Percentiles rank a stretch among this genome's conserved stretches.
These are phyloP conservation scores for Cyrtodaria siliqua DNA, from an alignment of 2,888 invertebrate genomes.

Conservation along the genomic window DNA sequence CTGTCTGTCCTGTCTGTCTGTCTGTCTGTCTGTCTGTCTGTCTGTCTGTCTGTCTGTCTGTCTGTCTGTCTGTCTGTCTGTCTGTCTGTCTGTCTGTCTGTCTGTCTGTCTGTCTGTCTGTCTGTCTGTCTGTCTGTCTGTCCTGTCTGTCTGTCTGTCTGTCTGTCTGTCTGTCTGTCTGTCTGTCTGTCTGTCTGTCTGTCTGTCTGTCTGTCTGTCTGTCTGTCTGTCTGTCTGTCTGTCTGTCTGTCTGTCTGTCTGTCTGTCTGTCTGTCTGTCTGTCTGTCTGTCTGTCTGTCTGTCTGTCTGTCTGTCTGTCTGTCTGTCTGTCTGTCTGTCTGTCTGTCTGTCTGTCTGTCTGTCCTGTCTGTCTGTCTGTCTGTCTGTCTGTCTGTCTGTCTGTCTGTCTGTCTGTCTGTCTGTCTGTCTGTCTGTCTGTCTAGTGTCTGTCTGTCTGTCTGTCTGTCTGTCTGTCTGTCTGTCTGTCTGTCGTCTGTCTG, in stretches of 20 bases:
- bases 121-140: neutral
- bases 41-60: conserved; percentile 7
- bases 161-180: neutral
- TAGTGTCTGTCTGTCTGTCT: too few species aligned
- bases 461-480: too few species aligned
- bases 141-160: too few species aligned
- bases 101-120: conserved; percentile 14
- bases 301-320: neutral
- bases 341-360: too few species aligned
- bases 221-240: conserved; percentile 11
- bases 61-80: conserved; percentile 1
- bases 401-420: neutral
- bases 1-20: too few species aligned
- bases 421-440: too few species aligned
- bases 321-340: neutral
- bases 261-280: conserved; percentile 7
- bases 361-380: too few species aligned
- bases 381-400: neutral
- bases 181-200: neutral
- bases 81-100: conserved; percentile 6
- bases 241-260: conserved; percentile 16
- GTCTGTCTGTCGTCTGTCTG: too few species aligned
- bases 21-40: conserved; percentile 22
- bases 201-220: neutral
- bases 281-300: conserved; percentile 6